Evolutionary conservation across 2,113 vertebrate species (phyloP).

Genomic region (Hipposideros armiger): DNA sequence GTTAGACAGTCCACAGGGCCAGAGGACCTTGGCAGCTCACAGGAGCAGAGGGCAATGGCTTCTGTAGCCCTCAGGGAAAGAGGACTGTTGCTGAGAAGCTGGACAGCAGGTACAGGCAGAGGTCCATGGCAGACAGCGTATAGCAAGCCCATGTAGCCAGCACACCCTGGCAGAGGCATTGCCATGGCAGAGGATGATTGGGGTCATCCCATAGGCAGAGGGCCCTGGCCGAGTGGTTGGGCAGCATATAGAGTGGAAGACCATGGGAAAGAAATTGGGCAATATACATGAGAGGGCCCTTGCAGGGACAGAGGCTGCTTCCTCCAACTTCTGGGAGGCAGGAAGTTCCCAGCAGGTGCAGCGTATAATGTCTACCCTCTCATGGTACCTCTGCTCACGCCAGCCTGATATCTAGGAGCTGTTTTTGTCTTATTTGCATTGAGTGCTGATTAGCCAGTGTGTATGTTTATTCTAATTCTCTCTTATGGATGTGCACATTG

Average conservation of each 20-base stretch:
- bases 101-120: background rate
- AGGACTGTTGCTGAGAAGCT: background rate
- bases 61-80: background rate
- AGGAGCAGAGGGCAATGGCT: background rate
- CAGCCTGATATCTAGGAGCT: background rate
- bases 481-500: background rate
- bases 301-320: background rate
- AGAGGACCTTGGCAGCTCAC: background rate
- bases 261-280: background rate
- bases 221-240: background rate
- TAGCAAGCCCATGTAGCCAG: background rate
- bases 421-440: background rate
- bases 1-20: background rate
- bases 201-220: background rate
- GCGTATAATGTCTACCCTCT: background rate
- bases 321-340: background rate
- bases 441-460: background rate
- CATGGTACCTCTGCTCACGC: background rate
- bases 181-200: background rate
- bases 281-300: background rate
- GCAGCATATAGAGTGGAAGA: background rate
- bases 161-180: constrained; percentile 6
- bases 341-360: background rate
- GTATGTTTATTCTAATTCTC: background rate
- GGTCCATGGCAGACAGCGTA: background rate